A percentile compares a stretch with the other conserved stretches of the same genome.
Conservation (phyloP, 2,888 invertebrate genomes). For the Spodoptera littoralis region DNA sequence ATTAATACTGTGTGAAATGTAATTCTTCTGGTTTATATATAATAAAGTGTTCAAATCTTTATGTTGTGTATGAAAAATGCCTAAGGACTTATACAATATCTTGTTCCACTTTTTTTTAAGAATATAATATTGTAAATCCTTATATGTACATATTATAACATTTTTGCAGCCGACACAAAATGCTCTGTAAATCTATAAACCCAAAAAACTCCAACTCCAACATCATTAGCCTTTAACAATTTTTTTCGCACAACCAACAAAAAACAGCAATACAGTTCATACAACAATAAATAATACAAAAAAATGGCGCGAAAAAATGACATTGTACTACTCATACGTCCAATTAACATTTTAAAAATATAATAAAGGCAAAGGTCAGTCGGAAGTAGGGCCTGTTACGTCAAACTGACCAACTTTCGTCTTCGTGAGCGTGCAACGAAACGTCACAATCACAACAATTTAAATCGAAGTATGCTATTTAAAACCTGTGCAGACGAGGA, state of each 20-base stretch:
- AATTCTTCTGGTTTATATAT: too few relatives aligned
- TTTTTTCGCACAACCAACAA: conserved; percentile 7
- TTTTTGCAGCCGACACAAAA: not conserved
- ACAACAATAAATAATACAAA: conserved; percentile 8
- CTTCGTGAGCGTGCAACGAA: conserved; percentile 38
- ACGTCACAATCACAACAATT: conserved; percentile 37
- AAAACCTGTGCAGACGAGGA: too few relatives aligned
- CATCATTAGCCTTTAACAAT: not conserved
- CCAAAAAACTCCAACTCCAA: conserved; percentile 5
- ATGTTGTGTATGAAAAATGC: too few relatives aligned
- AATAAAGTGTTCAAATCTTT: too few relatives aligned
- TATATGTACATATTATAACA: too few relatives aligned
- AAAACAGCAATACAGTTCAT: conserved; percentile 5
- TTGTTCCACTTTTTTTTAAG: too few relatives aligned
- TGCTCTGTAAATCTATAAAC: not conserved
- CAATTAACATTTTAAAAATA: conserved; percentile 53
- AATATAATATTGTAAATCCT: too few relatives aligned
- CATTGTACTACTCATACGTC: conserved; percentile 35
- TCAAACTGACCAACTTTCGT: conserved; percentile 68
- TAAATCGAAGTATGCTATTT: too few relatives aligned
- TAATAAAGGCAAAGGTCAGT: conserved; percentile 57
- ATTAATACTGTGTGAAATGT: too few relatives aligned
- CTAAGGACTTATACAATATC: too few relatives aligned
- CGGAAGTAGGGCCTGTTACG: conserved; percentile 68
- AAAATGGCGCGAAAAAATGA: conserved; percentile 34